Conservation (phyloP, 2,113 vertebrate genomes). For the Tachysurus vachellii region DNA sequence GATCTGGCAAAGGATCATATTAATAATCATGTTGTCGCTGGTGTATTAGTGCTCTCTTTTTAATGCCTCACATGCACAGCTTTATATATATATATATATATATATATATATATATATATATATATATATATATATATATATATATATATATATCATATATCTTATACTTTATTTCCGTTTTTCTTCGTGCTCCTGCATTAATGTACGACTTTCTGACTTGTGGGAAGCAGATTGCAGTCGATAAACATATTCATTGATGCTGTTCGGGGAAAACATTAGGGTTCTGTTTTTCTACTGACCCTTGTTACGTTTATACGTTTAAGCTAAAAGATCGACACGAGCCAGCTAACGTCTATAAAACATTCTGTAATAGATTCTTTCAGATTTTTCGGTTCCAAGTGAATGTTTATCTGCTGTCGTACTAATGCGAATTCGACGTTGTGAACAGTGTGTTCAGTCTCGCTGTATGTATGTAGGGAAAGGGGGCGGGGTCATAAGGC, state of each 20-base stretch:
- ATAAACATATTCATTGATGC: neutral
- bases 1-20: neutral
- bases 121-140: neutral
- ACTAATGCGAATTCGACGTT: neutral
- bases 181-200: neutral
- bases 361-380: neutral
- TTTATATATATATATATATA: neutral
- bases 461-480: neutral
- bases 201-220: neutral
- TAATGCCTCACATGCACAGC: neutral
- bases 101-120: neutral
- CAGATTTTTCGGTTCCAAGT: neutral
- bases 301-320: too few species aligned
- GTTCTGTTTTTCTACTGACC: neutral
- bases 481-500: neutral
- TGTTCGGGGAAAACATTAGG: neutral
- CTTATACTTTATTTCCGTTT: too few species aligned
- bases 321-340: neutral
- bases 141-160: neutral
- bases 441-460: neutral
- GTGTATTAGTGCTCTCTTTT: neutral
- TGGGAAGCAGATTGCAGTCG: neutral
- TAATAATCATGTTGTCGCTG: neutral
- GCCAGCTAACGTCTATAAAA: neutral
- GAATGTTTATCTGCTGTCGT: neutral